Base-by-base conservation (phyloP, 1,140 invertebrate species). In the Temnothorax curvispinosus region DNA sequence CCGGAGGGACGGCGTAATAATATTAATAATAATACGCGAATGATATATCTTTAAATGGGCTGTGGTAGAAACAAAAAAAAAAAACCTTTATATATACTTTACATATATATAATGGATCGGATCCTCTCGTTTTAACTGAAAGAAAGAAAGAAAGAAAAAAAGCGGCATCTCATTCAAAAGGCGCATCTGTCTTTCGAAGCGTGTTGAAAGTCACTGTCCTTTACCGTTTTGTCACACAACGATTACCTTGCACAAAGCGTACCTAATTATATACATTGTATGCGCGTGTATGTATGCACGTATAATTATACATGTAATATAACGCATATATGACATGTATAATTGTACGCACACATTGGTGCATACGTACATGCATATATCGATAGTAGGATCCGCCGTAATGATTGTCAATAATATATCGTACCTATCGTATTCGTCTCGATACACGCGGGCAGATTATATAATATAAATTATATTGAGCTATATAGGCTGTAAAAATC, bases 331-430 rank as follows among this genome's bases (percentile, higher is more conserved):
- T 27, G 27, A 1, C 27, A 27, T 27, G 1, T 27, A 27, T 27
- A 27, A 27, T 27, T 27, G 1, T 27, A 27, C 27, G 21, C 21
- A 1, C 27, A n/a, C 32, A 7, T 64, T 89, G 89, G 89, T 88
- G 90, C 89, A 92, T 89, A 88, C 65, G 52, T 89, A 54, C n/a
- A 35, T 5, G n/a, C n/a, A 54, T 65, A 35, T 50, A 35, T 80
- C 21, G 32, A 21, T 89, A 91, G 91, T 92, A 92, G 91, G 89
- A 93, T 94, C 93, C 91, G 93, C 94, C 93, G 90, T 93, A 93
- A 94, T 93, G 88, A 94, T 94, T 93, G 93, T 94, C 93, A 94
- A 94, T 94, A 94, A 94, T 71, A 90, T 89, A 90, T 89, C 92
- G 91, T 94, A 94, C 91, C 90, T 94, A 94, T 81, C 84, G 87